Base-by-base conservation (phyloP, 2,113 vertebrate species). In the Gavialis gangeticus region DNA sequence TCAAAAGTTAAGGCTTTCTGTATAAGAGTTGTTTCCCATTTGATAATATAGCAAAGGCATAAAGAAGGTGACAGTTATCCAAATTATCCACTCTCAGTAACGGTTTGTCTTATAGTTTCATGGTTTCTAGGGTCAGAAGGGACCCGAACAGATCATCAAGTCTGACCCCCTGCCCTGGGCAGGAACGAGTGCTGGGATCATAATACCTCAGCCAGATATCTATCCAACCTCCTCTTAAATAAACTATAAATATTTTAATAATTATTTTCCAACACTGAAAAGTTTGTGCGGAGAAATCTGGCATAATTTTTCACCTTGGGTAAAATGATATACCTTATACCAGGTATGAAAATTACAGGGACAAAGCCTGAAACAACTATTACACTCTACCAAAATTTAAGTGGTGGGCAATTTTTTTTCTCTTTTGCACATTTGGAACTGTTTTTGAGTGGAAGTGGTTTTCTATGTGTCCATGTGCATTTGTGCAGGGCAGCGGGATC, bases 261-360 rank as follows among this genome's bases (percentile, higher is more conserved):
- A 96, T 83, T 91, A 91, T 90, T 95, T 97, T 95, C 84, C 96
- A 96, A 88, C 75, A 88, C 92, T 91, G 89, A 93, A 93, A 92
- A 79, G 82, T 75, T 92, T 12, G 1, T 78, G 67, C 88, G 85
- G 84, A 91, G 79, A 84, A 88, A 84, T 92, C 88, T 91, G 91
- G 92, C 75, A 91, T 96, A 90, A 96, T 92, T 95, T 96, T 85
- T 96, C 93, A 94, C 93, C 91, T 92, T 93, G 67, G 94, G 92
- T 96, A 75, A 90, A 95, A 69, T 91, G 92, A 90, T 89, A 91
- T 88, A 88, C 93, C 62, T 87, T 96, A 97, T 96, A 97, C 90
- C 94, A 95, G 85, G 94, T 69, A 73, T 89, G 94, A 84, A 94
- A 96, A 97, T 92, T 95, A 91, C 93, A 85, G 79, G 84, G 84